Evolutionary conservation across 2,797 vertebrate genomes (phyloP).

Genomic region (Sebastes aleutianus): DNA sequence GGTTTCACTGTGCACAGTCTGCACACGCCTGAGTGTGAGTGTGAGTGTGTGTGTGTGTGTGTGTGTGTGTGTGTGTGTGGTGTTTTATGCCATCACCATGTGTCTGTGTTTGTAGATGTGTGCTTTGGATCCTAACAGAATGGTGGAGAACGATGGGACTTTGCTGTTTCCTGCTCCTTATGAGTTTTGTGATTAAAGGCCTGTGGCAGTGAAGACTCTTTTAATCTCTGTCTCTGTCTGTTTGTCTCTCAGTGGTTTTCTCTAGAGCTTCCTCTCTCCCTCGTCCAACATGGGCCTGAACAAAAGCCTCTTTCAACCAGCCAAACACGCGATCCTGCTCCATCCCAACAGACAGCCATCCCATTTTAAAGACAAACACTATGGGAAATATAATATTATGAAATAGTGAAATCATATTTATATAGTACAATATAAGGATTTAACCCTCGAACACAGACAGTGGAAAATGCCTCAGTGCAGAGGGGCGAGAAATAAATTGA

Average conservation of each 20-base stretch:
- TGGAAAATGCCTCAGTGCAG: background rate
- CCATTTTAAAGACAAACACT: conserved; percentile 20
- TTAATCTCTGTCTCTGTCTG: conserved; percentile 51
- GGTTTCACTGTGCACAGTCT: conserved; percentile 1
- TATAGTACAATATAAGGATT: background rate
- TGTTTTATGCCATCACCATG: background rate
- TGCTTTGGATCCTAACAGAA: conserved; percentile 20
- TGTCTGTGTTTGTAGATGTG: background rate
- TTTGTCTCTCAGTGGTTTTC: conserved; percentile 42
- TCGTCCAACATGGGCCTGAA: conserved; percentile 35
- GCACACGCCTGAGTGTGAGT: background rate
- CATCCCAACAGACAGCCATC: background rate
- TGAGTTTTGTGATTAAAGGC: conserved; percentile 61
- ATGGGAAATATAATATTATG: conserved; percentile 4
- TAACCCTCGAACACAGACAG: background rate
- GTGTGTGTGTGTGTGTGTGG: background rate
- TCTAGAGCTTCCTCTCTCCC: conserved; percentile 24
- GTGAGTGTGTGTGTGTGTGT: background rate
- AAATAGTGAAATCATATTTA: conserved; percentile 7
- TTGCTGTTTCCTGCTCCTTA: conserved; percentile 35
- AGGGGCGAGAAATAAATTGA: conserved; percentile 30
- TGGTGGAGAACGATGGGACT: conserved; percentile 11
- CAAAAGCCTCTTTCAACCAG: conserved; percentile 48
- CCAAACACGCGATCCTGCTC: background rate
- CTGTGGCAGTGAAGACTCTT: conserved; percentile 44